Conservation (phyloP, 2,797 vertebrate genomes). For the Falco columbarius region DNA sequence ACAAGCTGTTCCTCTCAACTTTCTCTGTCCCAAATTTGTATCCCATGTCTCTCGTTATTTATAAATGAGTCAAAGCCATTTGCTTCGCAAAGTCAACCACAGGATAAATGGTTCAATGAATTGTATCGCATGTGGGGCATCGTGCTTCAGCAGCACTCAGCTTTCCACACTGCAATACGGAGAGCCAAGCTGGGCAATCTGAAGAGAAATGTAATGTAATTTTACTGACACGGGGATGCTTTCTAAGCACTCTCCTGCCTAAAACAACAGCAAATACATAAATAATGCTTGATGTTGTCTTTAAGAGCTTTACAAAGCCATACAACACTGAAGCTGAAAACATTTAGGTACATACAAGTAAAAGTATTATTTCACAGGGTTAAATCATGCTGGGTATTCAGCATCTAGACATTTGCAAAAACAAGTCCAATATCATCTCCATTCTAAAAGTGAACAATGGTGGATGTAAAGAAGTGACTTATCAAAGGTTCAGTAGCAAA, state of each 20-base stretch:
- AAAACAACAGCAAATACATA: not conserved
- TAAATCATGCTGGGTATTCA: not conserved
- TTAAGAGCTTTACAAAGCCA: not conserved
- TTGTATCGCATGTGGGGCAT: not conserved
- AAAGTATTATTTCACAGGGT: not conserved
- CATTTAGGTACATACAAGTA: not conserved
- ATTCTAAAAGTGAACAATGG: not conserved
- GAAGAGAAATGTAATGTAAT: not conserved
- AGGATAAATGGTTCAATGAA: not conserved
- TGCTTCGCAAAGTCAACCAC: not conserved
- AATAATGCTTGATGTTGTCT: not conserved
- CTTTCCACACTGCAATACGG: not conserved
- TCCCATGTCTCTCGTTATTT: not conserved
- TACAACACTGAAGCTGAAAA: not conserved
- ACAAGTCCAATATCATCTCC: not conserved
- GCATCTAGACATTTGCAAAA: not conserved
- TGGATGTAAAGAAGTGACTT: not conserved
- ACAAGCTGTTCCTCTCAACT: not conserved
- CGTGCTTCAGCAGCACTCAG: not conserved
- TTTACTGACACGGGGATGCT: not conserved
- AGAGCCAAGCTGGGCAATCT: not conserved
- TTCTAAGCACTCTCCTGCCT: not conserved
- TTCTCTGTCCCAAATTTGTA: not conserved
- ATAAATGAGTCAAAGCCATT: conserved; percentile 1
- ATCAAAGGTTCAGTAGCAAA: not conserved